Evolutionary conservation across 2,888 invertebrate genomes (phyloP).

Genomic region (Volucella inanis): DNA sequence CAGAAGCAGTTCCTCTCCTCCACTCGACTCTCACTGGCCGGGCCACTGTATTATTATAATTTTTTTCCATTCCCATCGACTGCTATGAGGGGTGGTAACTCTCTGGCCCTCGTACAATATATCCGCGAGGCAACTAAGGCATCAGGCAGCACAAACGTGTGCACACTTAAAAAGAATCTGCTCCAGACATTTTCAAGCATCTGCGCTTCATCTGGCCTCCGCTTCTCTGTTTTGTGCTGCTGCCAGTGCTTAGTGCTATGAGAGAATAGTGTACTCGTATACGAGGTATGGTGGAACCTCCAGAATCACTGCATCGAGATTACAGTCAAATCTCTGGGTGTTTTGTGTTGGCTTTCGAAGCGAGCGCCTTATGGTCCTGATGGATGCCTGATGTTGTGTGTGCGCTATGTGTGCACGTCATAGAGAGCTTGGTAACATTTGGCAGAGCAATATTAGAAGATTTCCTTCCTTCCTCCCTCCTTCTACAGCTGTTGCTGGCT

Average conservation of each 20-base stretch:
- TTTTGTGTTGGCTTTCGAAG: conserved; percentile 49
- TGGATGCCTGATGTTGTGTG: conserved; percentile 73
- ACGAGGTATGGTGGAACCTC: conserved; percentile 53
- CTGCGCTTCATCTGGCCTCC: conserved; percentile 81
- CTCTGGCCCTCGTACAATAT: conserved; percentile 8
- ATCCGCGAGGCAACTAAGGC: conserved; percentile 30
- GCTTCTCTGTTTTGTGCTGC: conserved; percentile 8
- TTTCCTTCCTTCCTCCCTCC: conserved; percentile 41
- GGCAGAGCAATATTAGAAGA: conserved; percentile 70
- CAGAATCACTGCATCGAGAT: conserved; percentile 73
- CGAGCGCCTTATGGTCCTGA: conserved; percentile 70
- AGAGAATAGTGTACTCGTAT: conserved; percentile 2
- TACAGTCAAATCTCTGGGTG: conserved; percentile 67
- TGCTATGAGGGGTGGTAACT: conserved; percentile 4
- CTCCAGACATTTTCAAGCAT: conserved; percentile 78
- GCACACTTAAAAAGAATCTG: conserved; percentile 75
- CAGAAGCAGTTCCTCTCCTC: conserved; percentile 31
- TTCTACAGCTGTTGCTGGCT: not conserved
- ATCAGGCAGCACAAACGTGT: conserved; percentile 66
- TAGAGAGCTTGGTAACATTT: conserved; percentile 64
- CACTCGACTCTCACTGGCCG: conserved; percentile 48
- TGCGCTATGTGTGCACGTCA: conserved; percentile 56
- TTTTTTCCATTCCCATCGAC: conserved; percentile 51
- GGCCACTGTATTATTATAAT: conserved; percentile 73
- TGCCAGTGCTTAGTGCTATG: not conserved